Evolutionary conservation across 2,113 vertebrate species (phyloP).

Genomic region (Ageneiosus marmoratus): DNA sequence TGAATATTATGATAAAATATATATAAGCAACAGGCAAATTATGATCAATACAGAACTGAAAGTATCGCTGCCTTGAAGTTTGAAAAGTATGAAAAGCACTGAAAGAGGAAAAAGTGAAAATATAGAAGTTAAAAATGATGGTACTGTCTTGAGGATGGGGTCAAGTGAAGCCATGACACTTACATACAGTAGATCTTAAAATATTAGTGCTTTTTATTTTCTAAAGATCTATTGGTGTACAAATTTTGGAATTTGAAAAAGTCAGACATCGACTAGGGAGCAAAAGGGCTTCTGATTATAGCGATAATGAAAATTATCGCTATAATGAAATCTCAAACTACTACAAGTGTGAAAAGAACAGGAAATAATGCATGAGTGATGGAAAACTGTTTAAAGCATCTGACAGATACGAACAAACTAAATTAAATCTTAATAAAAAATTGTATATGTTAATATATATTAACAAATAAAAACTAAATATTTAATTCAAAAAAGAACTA

Average conservation of each 20-base stretch:
- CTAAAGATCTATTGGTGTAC: not conserved
- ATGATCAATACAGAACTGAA: not conserved
- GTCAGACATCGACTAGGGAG: too few species aligned
- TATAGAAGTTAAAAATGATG: not conserved
- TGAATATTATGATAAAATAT: not conserved
- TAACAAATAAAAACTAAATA: not conserved
- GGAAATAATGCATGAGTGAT: not conserved
- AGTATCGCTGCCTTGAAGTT: not conserved
- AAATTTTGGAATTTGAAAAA: too few species aligned
- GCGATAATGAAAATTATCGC: too few species aligned
- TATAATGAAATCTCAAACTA: not conserved
- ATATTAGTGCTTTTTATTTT: not conserved
- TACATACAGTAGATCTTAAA: not conserved
- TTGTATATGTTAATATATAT: not conserved
- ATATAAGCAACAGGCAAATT: not conserved
- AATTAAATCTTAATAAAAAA: not conserved
- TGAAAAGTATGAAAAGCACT: not conserved
- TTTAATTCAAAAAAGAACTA: not conserved
- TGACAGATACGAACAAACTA: not conserved
- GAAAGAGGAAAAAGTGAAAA: not conserved
- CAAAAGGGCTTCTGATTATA: too few species aligned
- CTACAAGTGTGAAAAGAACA: slow-evolving; percentile 2
- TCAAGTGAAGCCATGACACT: not conserved
- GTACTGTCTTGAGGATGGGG: not conserved
- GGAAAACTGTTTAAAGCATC: not conserved